Base-by-base conservation (phyloP, 2,113 vertebrate genomes). In the Neotoma lepida region DNA sequence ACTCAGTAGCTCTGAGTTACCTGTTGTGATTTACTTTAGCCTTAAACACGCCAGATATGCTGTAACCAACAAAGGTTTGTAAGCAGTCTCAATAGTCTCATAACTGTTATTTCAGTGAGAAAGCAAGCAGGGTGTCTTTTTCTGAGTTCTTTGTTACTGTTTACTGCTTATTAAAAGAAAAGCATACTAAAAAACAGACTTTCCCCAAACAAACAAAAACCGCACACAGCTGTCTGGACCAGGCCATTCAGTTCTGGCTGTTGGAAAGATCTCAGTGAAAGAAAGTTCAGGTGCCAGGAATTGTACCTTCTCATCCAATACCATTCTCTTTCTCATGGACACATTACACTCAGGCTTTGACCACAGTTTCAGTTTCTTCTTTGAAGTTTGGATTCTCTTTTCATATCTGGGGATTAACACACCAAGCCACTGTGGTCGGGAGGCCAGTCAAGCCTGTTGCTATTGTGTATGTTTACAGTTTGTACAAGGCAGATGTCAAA, bases 141-240 rank as follows among this genome's bases (percentile, higher is more conserved):
- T 93, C 71, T 81, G 63, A 73, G 20, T 77, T 81, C 20, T 94
- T 0, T 90, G 8, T 66, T 86, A 63, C 14, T 71, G 12, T 96
- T 91, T 89, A 81, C 14, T 95, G 26, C 41, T 66, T 82, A 71
- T 63, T 89, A 58, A 73, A 90, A 73, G 44, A 84, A 95, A 94
- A 74, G 20, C 28, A 80, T 74, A 74, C 68, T 87, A 24, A 66
- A 88, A 90, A 81, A 73, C 26, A 86, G 44, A 74, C 70, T 86
- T 81, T 63, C 14, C 39, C 46, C 35, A 88, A 94, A 76, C 58
- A 84, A 82, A 68, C 33, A 63, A 93, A 87, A 26, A 17, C 2
- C 4, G 20, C 44, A 30, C 66, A 26, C 41, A 93, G 51, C 33
- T 92, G 2, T 6, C 20, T 85, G 30, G 12, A 63, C 12, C 15